Base-by-base conservation (phyloP, 1,140 invertebrate genomes). In the Lepidurus apus region DNA sequence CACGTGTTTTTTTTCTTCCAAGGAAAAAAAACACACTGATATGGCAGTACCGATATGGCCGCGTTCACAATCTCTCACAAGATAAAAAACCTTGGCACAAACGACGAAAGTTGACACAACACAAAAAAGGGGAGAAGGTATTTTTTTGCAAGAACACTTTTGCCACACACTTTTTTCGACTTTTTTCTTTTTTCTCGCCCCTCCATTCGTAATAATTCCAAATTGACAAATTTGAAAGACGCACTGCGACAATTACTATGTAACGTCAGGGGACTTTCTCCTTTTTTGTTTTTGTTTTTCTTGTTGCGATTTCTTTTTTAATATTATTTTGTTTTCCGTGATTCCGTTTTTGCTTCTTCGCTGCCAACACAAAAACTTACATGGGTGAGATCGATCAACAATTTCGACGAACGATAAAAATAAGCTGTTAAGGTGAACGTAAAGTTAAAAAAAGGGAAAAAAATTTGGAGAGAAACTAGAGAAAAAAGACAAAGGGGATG, bases 31-130 rank as follows among this genome's bases (percentile, higher is more conserved):
- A 65, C n/a, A 7, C 17, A 65, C 53, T 65, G 53, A 65, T 65
- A 65, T 65, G 53, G 53, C 53, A 65, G 53, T 65, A 65, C 53
- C 53, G 53, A 65, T 65, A 65, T 65, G 53, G 53, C 53, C 53
- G 53, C 53, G 53, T 65, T 65, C 53, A 65, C 53, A 65, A 65
- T 65, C 53, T 65, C 53, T 11, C 53, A 65, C 53, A 65, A 65
- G 53, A n/a, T 65, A 65, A 65, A 65, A 65, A 21, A 65, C 53
- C 53, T 65, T 65, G 53, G 53, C 53, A 65, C 53, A 65, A 17
- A 65, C 53, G 13, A 21, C 53, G 21, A n/a, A n/a, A n/a, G 53
- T 65, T 65, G 53, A 65, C 53, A 65, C 53, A n/a, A 65, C 53
- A 65, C 53, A 34, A 34, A 34, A 34, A 34, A 4, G 34, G 34